Percentiles rank a stretch among this genome's conserved stretches.
Conservation (phyloP, 1,140 invertebrate genomes). For the Panagrolaimus sp. region DNA sequence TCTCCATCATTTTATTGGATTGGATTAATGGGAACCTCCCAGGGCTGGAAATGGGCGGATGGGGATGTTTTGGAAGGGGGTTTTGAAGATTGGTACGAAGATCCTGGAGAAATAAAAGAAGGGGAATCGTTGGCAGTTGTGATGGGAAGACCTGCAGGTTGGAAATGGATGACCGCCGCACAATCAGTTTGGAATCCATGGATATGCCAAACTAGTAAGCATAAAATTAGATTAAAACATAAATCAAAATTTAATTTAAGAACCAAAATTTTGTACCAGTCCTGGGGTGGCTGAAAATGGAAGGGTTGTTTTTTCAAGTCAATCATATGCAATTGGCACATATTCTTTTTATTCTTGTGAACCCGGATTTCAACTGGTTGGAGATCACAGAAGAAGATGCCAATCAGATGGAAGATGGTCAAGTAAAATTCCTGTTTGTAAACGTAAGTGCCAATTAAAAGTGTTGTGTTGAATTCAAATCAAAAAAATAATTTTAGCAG, state of each 20-base stretch:
- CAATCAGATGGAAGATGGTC: constrained; percentile 17
- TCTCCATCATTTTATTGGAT: constrained; percentile 33
- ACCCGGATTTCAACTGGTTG: constrained; percentile 25
- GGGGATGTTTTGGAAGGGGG: constrained; percentile 13
- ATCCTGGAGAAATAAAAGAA: constrained; percentile 18
- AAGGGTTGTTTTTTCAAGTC: constrained; percentile 37
- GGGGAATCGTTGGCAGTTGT: constrained; percentile 38
- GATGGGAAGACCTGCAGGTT: constrained; percentile 31
- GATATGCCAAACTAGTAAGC: constrained; percentile 38
- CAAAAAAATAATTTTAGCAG: not conserved
- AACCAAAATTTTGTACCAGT: constrained; percentile 43
- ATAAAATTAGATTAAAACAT: not conserved
- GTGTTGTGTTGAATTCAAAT: not conserved
- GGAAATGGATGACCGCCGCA: constrained; percentile 38
- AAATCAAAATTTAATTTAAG: constrained; percentile 22
- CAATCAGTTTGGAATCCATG: constrained; percentile 42
- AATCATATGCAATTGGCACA: constrained; percentile 42
- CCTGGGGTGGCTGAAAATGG: constrained; percentile 35
- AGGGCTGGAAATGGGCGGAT: constrained; percentile 42
- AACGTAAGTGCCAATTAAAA: not conserved
- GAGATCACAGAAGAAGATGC: constrained; percentile 24
- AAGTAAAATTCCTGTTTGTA: constrained; percentile 11
- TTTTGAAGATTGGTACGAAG: constrained; percentile 19
- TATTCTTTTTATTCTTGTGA: constrained; percentile 42
- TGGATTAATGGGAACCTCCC: constrained; percentile 24